Conservation (phyloP, 2,797 vertebrate genomes). For the Liasis olivaceus region DNA sequence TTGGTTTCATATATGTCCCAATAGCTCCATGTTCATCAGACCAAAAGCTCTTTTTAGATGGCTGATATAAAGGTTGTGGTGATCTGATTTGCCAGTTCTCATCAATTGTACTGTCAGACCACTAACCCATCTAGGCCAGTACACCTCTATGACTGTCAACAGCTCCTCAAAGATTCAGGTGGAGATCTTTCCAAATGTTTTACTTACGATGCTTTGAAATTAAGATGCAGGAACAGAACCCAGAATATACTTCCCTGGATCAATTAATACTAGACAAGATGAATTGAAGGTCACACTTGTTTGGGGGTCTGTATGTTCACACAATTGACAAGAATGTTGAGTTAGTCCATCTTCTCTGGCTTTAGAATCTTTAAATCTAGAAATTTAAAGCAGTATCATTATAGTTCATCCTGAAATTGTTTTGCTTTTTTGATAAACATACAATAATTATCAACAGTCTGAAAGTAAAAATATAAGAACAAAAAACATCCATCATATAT, state of each 20-base stretch:
- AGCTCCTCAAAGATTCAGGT: background rate
- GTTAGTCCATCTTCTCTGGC: conserved; percentile 19
- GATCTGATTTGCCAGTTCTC: background rate
- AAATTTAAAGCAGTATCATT: background rate
- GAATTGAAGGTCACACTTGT: background rate
- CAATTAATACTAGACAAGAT: background rate
- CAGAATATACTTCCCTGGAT: background rate
- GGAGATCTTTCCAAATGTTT: background rate
- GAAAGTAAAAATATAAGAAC: background rate
- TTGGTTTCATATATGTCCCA: background rate
- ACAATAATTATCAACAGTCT: background rate
- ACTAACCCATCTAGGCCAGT: background rate
- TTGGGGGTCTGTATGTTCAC: background rate
- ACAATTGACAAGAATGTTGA: background rate
- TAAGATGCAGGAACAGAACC: background rate
- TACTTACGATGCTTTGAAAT: background rate
- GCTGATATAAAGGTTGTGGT: background rate
- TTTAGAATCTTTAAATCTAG: conserved; percentile 11
- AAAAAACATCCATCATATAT: background rate
- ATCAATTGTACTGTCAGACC: background rate
- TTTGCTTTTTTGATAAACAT: background rate
- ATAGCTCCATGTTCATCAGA: background rate
- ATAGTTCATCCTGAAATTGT: background rate
- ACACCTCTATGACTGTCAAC: background rate
- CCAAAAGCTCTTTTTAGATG: background rate